Evolutionary conservation across 2,797 vertebrate species (phyloP), one percentile per base, ranked within the genome.

Genomic region (Eupleurogrammus muticus): DNA sequence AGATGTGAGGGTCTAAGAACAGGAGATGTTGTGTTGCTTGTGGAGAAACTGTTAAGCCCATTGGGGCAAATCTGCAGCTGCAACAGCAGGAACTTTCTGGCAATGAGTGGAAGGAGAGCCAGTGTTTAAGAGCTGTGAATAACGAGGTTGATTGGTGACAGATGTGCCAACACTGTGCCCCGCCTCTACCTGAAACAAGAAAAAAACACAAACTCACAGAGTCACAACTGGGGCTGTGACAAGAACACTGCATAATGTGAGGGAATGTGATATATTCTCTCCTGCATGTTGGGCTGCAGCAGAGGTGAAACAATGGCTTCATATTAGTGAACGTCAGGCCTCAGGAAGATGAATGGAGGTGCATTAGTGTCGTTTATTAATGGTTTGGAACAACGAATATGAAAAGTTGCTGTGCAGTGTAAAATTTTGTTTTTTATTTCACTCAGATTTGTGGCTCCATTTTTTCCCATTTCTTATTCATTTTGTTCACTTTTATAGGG

Each of bases 351-450:
- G 65, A 87, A 87, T 89, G 80, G 66, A 78, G 34, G 64, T 23
- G 77, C 82, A 80, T 89, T 87, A 89, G 79, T 7, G 38, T 57
- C 12, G 77, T 85, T 87, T 85, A 79, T 85, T 87, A 89, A 86
- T 79, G 81, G 80, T 55, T 82, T 64, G 77, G 73, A 85, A 87
- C 81, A 85, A 83, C 74, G 71, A 50, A 55, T 65, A 54, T 40
- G 73, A 72, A 68, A 87, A 74, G 74, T 70, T 79, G 46, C 67
- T 49, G 1, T 48, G 57, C 56, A 36, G 78, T 70, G 67, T 38
- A 49, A 68, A 66, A 67, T 73, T 6, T 65, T 4, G n/a, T 1
- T 9, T 66, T 86, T 73, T 65, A 48, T 76, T 62, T 53, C 62
- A 17, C 36, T 61, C 24, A 51, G 9, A 65, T 49, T 40, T 66